phyloP scores from a whole-genome alignment of 2,797 vertebrate species.

The Decapterus maruadsi region DNA sequence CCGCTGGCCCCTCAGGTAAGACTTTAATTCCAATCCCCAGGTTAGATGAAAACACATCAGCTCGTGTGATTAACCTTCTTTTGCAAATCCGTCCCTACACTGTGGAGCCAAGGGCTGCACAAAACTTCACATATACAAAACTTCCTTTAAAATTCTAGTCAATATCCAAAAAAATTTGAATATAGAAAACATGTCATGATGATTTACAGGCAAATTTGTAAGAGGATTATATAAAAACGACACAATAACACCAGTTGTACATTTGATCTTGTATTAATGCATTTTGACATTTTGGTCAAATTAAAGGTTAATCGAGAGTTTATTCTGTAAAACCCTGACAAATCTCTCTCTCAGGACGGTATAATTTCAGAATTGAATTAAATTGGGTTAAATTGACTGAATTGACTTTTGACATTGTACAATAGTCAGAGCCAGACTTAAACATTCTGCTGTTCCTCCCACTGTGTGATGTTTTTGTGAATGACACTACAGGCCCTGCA shows the following conservation, averaged over 20 bases:
- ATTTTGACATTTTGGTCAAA: neutral
- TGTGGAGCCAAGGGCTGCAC: neutral
- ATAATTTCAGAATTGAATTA: slow-evolving; percentile 19
- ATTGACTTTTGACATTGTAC: slow-evolving; percentile 13
- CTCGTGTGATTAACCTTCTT: neutral
- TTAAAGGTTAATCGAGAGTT: slow-evolving; percentile 12
- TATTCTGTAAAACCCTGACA: slow-evolving; percentile 20
- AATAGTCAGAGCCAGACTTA: neutral
- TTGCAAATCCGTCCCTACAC: neutral
- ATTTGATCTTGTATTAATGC: too few relatives aligned
- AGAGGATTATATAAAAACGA: neutral
- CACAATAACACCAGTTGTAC: too few relatives aligned
- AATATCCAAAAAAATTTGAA: neutral
- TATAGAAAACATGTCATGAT: neutral
- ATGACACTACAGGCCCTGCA: slow-evolving; percentile 78
- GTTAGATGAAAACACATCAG: neutral
- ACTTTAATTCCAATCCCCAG: slow-evolving; percentile 12
- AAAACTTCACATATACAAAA: neutral
- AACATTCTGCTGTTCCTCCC: slow-evolving; percentile 11
- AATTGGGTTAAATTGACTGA: neutral
- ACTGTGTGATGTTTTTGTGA: slow-evolving; percentile 28
- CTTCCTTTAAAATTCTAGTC: neutral
- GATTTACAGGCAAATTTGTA: neutral
- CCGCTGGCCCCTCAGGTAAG: slow-evolving; percentile 74
- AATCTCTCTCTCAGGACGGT: slow-evolving; percentile 3